Conservation (phyloP, 2,113 vertebrate genomes). For the Oncorhynchus mykiss region DNA sequence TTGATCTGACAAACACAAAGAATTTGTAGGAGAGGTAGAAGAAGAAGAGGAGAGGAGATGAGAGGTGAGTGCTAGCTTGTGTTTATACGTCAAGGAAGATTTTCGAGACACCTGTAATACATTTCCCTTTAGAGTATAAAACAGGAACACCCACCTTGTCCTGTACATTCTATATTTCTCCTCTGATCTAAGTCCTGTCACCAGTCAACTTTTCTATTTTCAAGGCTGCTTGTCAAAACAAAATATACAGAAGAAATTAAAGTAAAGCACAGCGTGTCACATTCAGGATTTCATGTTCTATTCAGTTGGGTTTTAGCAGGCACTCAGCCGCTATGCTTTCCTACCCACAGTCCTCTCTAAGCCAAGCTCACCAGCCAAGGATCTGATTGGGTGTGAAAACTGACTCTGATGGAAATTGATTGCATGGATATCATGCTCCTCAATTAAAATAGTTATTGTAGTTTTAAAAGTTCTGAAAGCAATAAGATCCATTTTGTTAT, state of each 20-base stretch:
- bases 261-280: constrained; percentile 28
- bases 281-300: constrained; percentile 16
- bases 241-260: constrained; percentile 45
- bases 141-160: constrained; percentile 18
- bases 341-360: constrained; percentile 24
- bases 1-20: constrained; percentile 17
- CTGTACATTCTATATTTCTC: constrained; percentile 22
- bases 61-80: constrained; percentile 6
- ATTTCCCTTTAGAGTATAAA: constrained; percentile 26
- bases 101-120: background rate
- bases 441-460: constrained; percentile 52
- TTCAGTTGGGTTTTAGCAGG: constrained; percentile 44
- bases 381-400: constrained; percentile 56
- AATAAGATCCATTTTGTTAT: constrained; percentile 47
- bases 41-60: background rate
- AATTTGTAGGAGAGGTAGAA: background rate
- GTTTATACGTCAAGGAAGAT: background rate
- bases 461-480: constrained; percentile 40
- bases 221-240: constrained; percentile 29
- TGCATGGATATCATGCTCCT: constrained; percentile 46
- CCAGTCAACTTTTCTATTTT: constrained; percentile 21
- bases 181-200: constrained; percentile 30
- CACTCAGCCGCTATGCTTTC: constrained; percentile 33
- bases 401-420: constrained; percentile 58
- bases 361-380: constrained; percentile 43